phyloP scores from a whole-genome alignment of 2,888 invertebrate species.

The Baronia brevicornis region DNA sequence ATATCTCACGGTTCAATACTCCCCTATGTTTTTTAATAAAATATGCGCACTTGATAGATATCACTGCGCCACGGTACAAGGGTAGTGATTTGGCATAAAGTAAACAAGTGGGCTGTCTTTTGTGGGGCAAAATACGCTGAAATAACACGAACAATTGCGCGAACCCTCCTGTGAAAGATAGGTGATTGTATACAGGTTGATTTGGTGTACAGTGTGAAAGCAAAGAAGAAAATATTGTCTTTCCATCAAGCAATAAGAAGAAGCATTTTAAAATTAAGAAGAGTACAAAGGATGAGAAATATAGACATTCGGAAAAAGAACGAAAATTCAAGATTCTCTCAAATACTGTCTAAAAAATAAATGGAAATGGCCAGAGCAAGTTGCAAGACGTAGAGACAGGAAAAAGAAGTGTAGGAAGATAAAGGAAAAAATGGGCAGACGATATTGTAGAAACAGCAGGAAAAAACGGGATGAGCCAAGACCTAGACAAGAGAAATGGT shows the following conservation, averaged over 20 bases:
- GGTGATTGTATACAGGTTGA: constrained; percentile 50
- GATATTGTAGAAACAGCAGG: no score
- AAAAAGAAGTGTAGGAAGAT: no score
- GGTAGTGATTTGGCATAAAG: constrained; percentile 71
- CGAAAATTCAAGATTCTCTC: constrained; percentile 4
- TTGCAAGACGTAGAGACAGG: no score
- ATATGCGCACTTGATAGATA: constrained; percentile 60
- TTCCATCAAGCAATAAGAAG: no score
- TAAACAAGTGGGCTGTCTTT: constrained; percentile 63
- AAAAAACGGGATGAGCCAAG: no score
- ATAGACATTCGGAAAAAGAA: constrained; percentile 1
- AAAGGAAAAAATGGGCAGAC: no score
- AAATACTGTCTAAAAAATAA: no score
- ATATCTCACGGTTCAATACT: constrained; percentile 25
- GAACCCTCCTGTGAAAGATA: constrained; percentile 40
- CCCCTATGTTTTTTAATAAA: constrained; percentile 67
- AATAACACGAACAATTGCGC: constrained; percentile 66
- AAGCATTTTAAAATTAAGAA: background rate
- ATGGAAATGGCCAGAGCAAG: no score
- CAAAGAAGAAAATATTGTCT: no score
- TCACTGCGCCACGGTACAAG: constrained; percentile 44
- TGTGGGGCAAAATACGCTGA: constrained; percentile 60
- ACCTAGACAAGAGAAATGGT: no score
- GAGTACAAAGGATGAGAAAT: background rate
- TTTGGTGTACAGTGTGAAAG: no score